Evolutionary conservation across 2,113 vertebrate genomes (phyloP), one percentile per base, ranked within the genome.

Genomic region (Benitochromis conjunctus): DNA sequence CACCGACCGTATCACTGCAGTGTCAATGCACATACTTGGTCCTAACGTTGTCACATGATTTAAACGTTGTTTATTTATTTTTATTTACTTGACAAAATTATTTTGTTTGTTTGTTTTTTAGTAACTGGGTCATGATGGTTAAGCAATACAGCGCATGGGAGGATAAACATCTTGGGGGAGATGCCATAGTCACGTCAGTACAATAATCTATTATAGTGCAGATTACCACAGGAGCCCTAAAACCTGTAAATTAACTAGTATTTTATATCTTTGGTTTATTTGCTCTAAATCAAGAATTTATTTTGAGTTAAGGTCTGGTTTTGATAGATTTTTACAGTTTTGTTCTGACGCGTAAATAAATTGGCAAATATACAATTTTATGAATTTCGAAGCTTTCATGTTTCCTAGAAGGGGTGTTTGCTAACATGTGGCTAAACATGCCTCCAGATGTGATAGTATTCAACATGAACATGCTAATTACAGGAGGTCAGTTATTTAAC

Each of bases 101-200:
- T 26, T 69, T 43, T 1, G 4, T 69, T 36, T 31, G 2, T n/a
- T 38, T 64, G 0, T n/a, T 64, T 38, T 18, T 41, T 21, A 14
- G 34, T 0, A 66, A 66, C 11, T 0, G 62, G 41, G 10, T 51
- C 6, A 51, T 18, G 48, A 34, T 26, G 26, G 26, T 34, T n/a
- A 36, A 64, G 18, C 31, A 62, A 1, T 0, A 64, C 60, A 64
- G 19, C 31, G 19, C 1, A 71, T 24, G 24, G 21, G 9, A 46
- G 0, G 0, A 43, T 0, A 6, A 6, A 26, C 38, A 46, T 26
- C 7, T 26, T 71, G 21, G 21, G 9, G 41, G 38, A 46, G 38
- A 46, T 48, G 66, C n/a, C n/a, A 24, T 16, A 16, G 0, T 69
- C 1, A 7, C 24, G n/a, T 74, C 0, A 0, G 2, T 14, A 46